These are phyloP conservation scores for Harlomillsia oculata DNA, from an alignment of 1,140 invertebrate species.

Conservation along the genomic window DNA sequence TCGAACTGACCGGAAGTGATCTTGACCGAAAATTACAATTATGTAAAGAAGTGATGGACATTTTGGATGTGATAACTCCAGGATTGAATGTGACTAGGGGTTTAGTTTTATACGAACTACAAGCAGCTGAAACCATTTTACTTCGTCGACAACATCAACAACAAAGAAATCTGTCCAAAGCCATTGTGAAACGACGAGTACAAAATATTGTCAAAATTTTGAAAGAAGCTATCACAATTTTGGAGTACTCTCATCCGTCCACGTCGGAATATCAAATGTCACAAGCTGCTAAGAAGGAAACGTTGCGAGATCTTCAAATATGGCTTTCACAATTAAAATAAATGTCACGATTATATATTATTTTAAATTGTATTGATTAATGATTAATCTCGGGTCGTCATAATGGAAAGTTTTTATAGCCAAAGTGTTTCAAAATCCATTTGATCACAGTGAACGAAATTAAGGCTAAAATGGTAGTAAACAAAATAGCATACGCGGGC, in stretches of 20 bases:
- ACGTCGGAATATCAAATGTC: conserved; percentile 16
- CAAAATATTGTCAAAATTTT: conserved; percentile 21
- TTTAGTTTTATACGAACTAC: conserved; percentile 30
- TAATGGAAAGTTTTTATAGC: no score
- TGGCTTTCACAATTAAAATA: conserved; percentile 20
- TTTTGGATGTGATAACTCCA: conserved; percentile 62
- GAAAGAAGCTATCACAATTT: conserved; percentile 24
- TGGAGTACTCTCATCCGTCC: conserved; percentile 13
- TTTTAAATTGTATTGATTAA: no score
- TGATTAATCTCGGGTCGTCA: no score
- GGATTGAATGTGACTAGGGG: conserved; percentile 63
- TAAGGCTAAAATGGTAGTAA: no score
- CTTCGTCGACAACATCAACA: conserved; percentile 15
- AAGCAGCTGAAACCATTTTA: conserved; percentile 24
- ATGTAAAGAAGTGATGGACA: conserved; percentile 55
- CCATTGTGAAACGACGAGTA: conserved; percentile 14
- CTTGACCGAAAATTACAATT: conserved; percentile 64
- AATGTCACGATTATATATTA: no score
- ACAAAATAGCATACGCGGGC: no score
- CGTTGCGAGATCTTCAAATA: conserved; percentile 13
- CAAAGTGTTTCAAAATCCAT: no score
- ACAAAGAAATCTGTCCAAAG: conserved; percentile 13
- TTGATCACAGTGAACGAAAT: no score
- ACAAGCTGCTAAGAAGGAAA: conserved; percentile 6
- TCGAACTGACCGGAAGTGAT: conserved; percentile 58